These are phyloP conservation scores for Etheostoma spectabile DNA, from an alignment of 2,113 vertebrate species.

Conservation along the genomic window DNA sequence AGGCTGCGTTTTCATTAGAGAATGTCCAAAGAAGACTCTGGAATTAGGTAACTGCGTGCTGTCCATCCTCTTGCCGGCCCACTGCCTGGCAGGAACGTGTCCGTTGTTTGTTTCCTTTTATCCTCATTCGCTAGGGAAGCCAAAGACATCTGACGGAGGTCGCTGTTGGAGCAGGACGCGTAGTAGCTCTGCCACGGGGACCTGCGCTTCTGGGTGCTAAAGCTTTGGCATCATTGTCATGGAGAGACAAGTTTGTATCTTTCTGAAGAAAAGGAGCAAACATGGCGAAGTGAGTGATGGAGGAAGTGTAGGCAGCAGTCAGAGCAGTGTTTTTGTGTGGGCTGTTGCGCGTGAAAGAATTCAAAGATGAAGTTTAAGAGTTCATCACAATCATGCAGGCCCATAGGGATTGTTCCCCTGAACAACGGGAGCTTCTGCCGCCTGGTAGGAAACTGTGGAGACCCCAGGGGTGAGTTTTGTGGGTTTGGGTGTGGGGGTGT, in stretches of 20 bases:
- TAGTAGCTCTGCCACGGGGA: constrained; percentile 28
- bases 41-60: constrained; percentile 87
- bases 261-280: constrained; percentile 13
- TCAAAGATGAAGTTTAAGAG: constrained; percentile 93
- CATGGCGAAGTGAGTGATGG: constrained; percentile 20
- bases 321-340: constrained; percentile 2
- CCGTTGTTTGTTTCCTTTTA: constrained; percentile 64
- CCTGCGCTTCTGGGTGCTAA: neutral
- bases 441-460: constrained; percentile 94
- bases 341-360: constrained; percentile 5
- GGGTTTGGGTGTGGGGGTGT: neutral
- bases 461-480: constrained; percentile 87
- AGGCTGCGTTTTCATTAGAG: constrained; percentile 89
- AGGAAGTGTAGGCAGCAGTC: constrained; percentile 14
- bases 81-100: constrained; percentile 71
- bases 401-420: constrained; percentile 91
- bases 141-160: constrained; percentile 71
- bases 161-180: constrained; percentile 2
- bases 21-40: constrained; percentile 87
- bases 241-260: constrained; percentile 13
- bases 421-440: constrained; percentile 93
- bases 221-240: constrained; percentile 26
- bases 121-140: constrained; percentile 41
- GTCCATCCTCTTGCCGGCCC: constrained; percentile 65
- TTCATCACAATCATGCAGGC: constrained; percentile 95